Base-by-base conservation (phyloP, 2,113 vertebrate species). In the Cariama cristata region DNA sequence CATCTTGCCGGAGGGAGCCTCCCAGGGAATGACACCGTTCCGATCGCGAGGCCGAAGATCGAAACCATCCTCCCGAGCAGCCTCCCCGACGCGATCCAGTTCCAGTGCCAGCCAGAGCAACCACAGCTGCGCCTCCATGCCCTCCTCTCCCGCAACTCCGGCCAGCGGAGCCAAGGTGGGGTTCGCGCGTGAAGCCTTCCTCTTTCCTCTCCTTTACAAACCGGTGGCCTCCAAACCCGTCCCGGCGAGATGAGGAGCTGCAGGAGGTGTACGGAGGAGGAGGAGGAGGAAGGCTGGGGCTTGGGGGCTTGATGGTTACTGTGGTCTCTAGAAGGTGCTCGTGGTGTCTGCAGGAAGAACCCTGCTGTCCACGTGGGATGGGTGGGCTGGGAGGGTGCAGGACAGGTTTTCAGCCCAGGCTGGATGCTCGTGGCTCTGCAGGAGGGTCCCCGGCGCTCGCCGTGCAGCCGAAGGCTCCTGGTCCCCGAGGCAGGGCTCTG, bases 51-150 rank as follows among this genome's bases (percentile, higher is more conserved):
- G 99, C 47, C 98, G 99, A 8, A 98, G 99, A 32, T 99, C 99
- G 35, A 99, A 99, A 33, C 99, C 99, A 0, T 99, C 99, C 22
- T 99, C 99, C 59, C 97, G 99, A 28, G 99, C 99, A 4, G 99
- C 99, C 27, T 99, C 99, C 8, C 99, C 99, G 1, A 99, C 99
- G 0, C 98, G 99, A 6, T 99, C 99, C 69, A 99, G 99, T 12
- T 99, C 99, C 67, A 99, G 99, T 0, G 99, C 99, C 91, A 99
- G 99, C 95, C 99, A 99, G 98, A 99, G 99, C 90, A 99, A 99
- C 82, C 99, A 99, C 97, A 99, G 99, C 98, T 99, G 99, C 4
- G 98, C 99, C 7, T 99, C 99, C 11, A 97, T 99, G 97, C 99
- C 99, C 0, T 99, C 99, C 9, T 99, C 99, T 7, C 99, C 99